Base-by-base conservation (phyloP, 1,140 invertebrate genomes). In the Drosophila saltans region DNA sequence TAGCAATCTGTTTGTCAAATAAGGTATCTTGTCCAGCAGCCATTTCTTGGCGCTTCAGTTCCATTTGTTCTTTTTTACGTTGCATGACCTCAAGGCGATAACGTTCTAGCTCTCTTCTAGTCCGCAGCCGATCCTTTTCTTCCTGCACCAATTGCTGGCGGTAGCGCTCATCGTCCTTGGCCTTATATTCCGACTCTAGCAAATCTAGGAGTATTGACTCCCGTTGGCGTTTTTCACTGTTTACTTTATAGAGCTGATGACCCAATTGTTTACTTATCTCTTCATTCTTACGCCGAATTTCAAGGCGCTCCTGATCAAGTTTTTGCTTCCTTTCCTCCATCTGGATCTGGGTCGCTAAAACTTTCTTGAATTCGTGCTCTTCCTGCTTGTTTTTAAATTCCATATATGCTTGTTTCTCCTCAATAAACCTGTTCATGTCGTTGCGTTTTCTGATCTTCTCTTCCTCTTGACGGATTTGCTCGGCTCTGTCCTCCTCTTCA, bases 151-250 rank as follows among this genome's bases (percentile, higher is more conserved):
- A 60, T 59, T 89, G 69, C 61, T 84, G 77, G 16, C 84, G 84
- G 28, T 67, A 84, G 33, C 59, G 84, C 66, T 75, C 78, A 41
- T 89, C 85, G 4, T 72, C 68, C 40, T 81, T 89, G 40, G 84
- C 84, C 45, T 69, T 73, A 68, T 89, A 90, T 60, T 89, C 84
- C 11, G 81, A 75, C 67, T 81, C 69, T 72, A 89, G 77, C 60
- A 89, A 72, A 59, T 89, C 84, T 43, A 67, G 39, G 52, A 89
- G 58, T 0, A 89, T 41, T 16, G 67, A 64, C 36, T 84, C 48
- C 1, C 84, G 81, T 52, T 78, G 64, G 3, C 75, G 78, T 24
- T 81, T 89, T 16, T 62, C 55, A 21, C 73, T 81, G 72, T 89
- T 78, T 7, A 79, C 33, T 39, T 89, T 67, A 11, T 59, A 21